A percentile compares a stretch with the other conserved stretches of the same genome.
Evolutionary conservation across 1,140 invertebrate genomes (phyloP).

Genomic region (Drosophila subpulchrella): DNA sequence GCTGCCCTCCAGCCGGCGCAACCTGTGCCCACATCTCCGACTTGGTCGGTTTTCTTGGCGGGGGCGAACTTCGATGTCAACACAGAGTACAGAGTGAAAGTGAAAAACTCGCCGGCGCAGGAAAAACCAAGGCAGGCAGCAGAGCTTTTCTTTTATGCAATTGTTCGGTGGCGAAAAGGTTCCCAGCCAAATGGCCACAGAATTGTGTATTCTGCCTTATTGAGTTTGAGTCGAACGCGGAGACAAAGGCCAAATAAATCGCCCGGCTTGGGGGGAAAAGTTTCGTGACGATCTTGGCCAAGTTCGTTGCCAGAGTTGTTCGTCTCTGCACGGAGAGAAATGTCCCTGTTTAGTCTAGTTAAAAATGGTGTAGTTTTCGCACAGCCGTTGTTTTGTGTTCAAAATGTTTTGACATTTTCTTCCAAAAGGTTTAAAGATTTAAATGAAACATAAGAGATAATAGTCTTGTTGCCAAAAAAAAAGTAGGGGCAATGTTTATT

Average conservation of each 20-base stretch:
- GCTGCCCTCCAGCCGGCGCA: conserved; percentile 30
- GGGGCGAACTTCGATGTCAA: conserved; percentile 66
- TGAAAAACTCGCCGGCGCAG: conserved; percentile 60
- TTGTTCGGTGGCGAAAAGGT: conserved; percentile 53
- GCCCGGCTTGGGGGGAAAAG: conserved; percentile 59
- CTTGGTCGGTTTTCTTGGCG: conserved; percentile 36
- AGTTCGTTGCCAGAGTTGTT: conserved; percentile 47
- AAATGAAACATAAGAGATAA: background rate
- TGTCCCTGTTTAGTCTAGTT: background rate
- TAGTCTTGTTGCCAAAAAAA: no score
- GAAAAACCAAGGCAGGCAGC: conserved; percentile 21
- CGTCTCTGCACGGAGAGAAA: conserved; percentile 10
- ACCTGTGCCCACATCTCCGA: conserved; percentile 48
- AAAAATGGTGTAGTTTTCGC: no score
- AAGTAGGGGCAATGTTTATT: no score
- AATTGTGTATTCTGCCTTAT: conserved; percentile 68
- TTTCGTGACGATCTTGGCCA: conserved; percentile 59
- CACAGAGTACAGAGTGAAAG: conserved; percentile 75
- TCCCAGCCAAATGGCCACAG: conserved; percentile 57
- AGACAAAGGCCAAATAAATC: conserved; percentile 72
- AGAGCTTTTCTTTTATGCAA: conserved; percentile 74
- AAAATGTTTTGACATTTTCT: no score
- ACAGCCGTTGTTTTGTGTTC: no score
- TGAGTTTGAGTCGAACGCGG: conserved; percentile 26
- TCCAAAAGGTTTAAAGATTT: background rate